Base-by-base conservation (phyloP, 1,140 invertebrate genomes). In the Papilio glaucus region DNA sequence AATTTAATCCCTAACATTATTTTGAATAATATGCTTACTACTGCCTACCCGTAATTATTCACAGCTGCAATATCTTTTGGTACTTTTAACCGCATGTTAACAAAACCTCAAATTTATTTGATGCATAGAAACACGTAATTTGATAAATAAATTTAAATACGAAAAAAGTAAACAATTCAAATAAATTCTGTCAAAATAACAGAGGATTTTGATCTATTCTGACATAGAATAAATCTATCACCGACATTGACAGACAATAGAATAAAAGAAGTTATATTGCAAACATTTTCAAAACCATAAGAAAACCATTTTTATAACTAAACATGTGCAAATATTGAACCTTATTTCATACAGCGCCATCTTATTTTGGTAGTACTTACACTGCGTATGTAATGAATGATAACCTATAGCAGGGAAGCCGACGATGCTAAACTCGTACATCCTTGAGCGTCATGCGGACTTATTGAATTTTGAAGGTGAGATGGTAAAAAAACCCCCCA, bases 101-200 rank as follows among this genome's bases (percentile, higher is more conserved):
- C 21, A 57, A 57, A 26, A 57, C 12, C 49, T 10, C 24, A 9
- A 57, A 57, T 57, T 57, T 9, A 26, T 57, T 49, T 61, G 6
- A 42, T 37, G 18, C 38, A 61, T 68, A 15, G 29, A 67, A 67
- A 69, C 41, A 42, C 9, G 0, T 33, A 73, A 18, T 38, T 26
- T 21, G 39, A 21, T 39, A 24, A 60, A 63, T 42, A 72, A 62
- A 37, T 12, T n/a, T 33, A 24, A 63, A 53, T 24, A 53, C 15
- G 13, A 24, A 24, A 53, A 12, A 57, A 12, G 49, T 57, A 57
- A 57, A 57, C 49, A 57, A 26, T 57, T 13, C 49, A 57, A 57
- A 57, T 45, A 26, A 57, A 13, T 26, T 45, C 42, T 57, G 49
- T 26, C 49, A 57, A 57, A 57, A 57, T 12, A 21, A 12, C 49